These are phyloP conservation scores for Hipparchia semele DNA, from an alignment of 2,888 invertebrate species.

Conservation along the genomic window DNA sequence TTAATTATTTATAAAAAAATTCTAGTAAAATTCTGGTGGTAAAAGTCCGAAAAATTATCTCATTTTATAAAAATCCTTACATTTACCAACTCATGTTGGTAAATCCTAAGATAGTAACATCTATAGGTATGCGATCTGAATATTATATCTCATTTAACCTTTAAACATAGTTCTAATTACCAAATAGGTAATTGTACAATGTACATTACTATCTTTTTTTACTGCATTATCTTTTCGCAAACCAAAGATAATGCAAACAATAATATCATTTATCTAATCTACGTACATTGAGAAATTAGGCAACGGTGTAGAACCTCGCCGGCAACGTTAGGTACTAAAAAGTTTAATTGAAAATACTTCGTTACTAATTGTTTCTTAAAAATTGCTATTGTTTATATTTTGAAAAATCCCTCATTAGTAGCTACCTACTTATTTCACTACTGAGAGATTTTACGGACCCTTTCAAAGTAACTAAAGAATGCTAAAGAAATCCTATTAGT, in stretches of 20 bases:
- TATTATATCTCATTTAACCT: background rate
- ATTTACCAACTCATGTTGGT: no score
- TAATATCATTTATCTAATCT: slow-evolving; percentile 33
- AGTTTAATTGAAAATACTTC: background rate
- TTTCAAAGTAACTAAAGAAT: background rate
- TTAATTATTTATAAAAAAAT: no score
- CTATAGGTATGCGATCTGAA: no score
- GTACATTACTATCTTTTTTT: slow-evolving; percentile 16
- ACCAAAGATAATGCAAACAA: slow-evolving; percentile 27
- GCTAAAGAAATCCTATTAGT: background rate
- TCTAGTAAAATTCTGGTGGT: no score
- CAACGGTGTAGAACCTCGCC: background rate
- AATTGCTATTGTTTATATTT: background rate
- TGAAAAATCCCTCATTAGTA: background rate
- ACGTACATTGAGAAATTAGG: slow-evolving; percentile 28
- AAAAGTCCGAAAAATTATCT: no score
- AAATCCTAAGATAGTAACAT: no score
- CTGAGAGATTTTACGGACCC: background rate
- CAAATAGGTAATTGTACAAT: background rate
- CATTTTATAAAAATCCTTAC: no score
- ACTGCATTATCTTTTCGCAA: slow-evolving; percentile 22
- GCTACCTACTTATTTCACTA: background rate
- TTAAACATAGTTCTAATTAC: background rate
- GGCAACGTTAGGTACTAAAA: background rate
- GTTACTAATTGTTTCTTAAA: background rate